Evolutionary conservation across 2,797 vertebrate genomes (phyloP), one percentile per base, ranked within the genome.

Genomic region (Acestrorhynchus altus): DNA sequence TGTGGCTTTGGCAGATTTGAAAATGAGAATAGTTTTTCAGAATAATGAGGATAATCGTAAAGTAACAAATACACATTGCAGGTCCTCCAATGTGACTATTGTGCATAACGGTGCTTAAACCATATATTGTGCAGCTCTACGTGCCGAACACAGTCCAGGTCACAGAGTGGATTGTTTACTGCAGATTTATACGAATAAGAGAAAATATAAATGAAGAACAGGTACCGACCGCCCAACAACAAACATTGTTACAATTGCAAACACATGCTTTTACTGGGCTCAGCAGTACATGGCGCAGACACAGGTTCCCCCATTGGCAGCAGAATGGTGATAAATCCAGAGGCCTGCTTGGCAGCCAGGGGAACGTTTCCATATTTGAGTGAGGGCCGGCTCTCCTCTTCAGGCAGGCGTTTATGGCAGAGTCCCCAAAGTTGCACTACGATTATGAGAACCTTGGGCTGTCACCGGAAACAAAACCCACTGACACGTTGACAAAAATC

Each of bases 401-500:
- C 83, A 88, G 87, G 82, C 86, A 80, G 84, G 81, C 89, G 64
- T 90, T 92, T 92, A 89, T 85, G 86, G 90, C 88, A 72, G 84
- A 92, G 86, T 92, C 91, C 90, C 90, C 84, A 79, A 92, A 91
- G 92, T 92, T 92, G 88, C 87, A 84, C 85, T 90, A 86, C 85
- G 87, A 93, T 94, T 94, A 94, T 86, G 89, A 88, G 87, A 90
- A 88, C 88, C 92, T 93, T 93, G 87, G 8, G 91, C 90, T 89
- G 90, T 84, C 92, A 94, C 91, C 92, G 92, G 94, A 93, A 93
- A 93, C 92, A 96, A 65, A 96, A 96, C 93, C 94, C 94, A 90
- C 91, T 96, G 96, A 96, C 95, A 96, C 94, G 94, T 94, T 95
- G 95, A 97, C 94, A 92, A 94, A 83, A 97, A 96, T 95, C 90